Percentiles rank a stretch among this genome's conserved stretches.
These are phyloP conservation scores for Galerucella nymphaeae DNA, from an alignment of 2,888 invertebrate genomes.

Conservation along the genomic window DNA sequence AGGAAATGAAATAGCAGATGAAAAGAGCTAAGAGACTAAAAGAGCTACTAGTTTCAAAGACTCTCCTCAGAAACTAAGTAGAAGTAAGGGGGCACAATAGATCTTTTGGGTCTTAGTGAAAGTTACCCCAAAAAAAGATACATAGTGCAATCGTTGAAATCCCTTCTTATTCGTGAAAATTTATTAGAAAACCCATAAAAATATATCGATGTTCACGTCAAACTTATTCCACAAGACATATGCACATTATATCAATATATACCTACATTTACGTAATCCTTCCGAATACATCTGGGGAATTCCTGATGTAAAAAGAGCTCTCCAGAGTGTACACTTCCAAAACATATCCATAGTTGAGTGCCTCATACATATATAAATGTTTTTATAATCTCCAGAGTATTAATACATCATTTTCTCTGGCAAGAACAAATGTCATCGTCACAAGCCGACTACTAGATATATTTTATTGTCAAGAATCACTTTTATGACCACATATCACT, in stretches of 20 bases:
- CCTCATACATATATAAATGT: conserved; percentile 1
- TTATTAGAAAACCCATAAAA: neutral
- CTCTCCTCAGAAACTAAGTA: too few relatives aligned
- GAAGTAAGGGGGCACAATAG: too few relatives aligned
- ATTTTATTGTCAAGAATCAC: neutral
- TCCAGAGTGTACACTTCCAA: conserved; percentile 1
- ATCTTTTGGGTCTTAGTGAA: too few relatives aligned
- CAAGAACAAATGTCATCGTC: neutral
- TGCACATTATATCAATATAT: neutral
- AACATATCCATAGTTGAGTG: neutral
- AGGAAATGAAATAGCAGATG: too few relatives aligned
- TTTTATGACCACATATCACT: neutral
- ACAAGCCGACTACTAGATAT: neutral
- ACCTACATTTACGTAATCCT: neutral
- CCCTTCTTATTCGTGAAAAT: neutral
- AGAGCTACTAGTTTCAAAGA: too few relatives aligned
- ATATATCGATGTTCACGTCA: neutral
- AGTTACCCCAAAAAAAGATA: too few relatives aligned
- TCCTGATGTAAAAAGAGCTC: conserved; percentile 2
- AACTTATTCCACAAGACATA: neutral
- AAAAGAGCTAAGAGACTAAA: too few relatives aligned
- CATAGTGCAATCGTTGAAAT: too few relatives aligned
- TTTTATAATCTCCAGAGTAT: neutral
- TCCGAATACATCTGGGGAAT: neutral
- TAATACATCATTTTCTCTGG: neutral